Percentiles rank a stretch among this genome's conserved stretches.
These are phyloP conservation scores for Pseudomyrmex sp. DNA, from an alignment of 1,140 invertebrate genomes.

Conservation along the genomic window DNA sequence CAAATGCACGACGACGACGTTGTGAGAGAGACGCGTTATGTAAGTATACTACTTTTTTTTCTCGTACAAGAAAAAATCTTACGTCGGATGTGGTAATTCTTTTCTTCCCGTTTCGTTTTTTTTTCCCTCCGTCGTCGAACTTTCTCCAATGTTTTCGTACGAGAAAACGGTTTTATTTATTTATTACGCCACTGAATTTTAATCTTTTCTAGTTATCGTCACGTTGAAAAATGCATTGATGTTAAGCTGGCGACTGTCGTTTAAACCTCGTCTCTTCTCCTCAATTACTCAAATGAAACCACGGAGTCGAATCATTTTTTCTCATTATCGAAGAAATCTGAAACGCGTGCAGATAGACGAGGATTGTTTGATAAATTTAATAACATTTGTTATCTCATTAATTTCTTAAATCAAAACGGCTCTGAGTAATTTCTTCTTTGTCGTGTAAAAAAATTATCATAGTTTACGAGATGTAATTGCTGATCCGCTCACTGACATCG, in stretches of 20 bases:
- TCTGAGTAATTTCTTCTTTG: neutral
- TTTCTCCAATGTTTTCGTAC: slow-evolving; percentile 2
- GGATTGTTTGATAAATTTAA: neutral
- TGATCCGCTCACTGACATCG: neutral
- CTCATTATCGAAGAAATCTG: neutral
- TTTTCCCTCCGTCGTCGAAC: neutral
- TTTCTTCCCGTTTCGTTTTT: no score
- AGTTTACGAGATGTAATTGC: slow-evolving; percentile 19
- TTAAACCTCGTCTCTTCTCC: neutral
- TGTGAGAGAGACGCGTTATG: neutral
- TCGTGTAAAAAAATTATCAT: slow-evolving; percentile 23
- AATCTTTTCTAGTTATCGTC: neutral
- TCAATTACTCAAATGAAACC: neutral
- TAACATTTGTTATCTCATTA: slow-evolving; percentile 26
- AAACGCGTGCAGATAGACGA: neutral
- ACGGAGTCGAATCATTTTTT: slow-evolving; percentile 5
- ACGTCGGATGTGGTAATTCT: neutral
- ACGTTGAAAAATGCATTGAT: slow-evolving; percentile 7
- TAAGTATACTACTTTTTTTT: slow-evolving; percentile 26
- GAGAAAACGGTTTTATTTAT: slow-evolving; percentile 19
- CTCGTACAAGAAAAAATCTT: neutral
- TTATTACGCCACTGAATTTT: neutral
- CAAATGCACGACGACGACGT: neutral
- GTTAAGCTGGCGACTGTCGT: slow-evolving; percentile 15
- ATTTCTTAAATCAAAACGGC: neutral